A percentile compares a stretch with the other conserved stretches of the same genome.
phyloP scores from a whole-genome alignment of 2,113 vertebrate genomes.

The Corythornis madagascariensis region DNA sequence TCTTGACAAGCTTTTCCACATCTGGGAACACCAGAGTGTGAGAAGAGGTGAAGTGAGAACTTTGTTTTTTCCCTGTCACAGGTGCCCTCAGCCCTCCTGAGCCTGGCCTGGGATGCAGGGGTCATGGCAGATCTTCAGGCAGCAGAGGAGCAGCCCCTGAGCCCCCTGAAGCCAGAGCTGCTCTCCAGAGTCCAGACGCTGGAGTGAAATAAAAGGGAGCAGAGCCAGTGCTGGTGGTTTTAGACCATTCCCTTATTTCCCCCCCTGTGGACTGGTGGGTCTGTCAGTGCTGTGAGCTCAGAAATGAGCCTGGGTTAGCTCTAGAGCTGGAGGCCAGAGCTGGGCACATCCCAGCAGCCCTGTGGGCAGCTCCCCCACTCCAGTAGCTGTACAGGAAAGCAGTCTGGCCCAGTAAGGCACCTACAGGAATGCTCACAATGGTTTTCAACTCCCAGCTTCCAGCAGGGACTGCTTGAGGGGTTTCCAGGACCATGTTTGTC shows the following conservation, averaged over 20 bases:
- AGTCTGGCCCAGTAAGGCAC: neutral
- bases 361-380: neutral
- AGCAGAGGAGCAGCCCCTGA: slow-evolving; percentile 56
- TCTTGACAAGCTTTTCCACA: accelerated
- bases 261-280: neutral
- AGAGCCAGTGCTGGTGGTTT: neutral
- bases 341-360: neutral
- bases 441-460: neutral
- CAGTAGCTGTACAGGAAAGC: neutral
- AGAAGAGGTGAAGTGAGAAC: accelerated
- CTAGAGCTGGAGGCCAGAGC: neutral
- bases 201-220: slow-evolving; percentile 78
- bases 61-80: neutral
- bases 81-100: slow-evolving; percentile 92
- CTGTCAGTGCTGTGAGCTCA: neutral
- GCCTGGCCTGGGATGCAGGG: slow-evolving; percentile 83
- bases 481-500: neutral
- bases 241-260: neutral
- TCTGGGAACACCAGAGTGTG: accelerated
- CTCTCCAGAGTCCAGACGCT: slow-evolving; percentile 77
- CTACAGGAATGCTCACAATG: neutral
- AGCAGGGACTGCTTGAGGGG: neutral
- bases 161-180: slow-evolving; percentile 80
- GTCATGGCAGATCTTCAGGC: slow-evolving; percentile 87
- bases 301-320: neutral